phyloP scores from a whole-genome alignment of 2,888 invertebrate species.

The Automeris io region DNA sequence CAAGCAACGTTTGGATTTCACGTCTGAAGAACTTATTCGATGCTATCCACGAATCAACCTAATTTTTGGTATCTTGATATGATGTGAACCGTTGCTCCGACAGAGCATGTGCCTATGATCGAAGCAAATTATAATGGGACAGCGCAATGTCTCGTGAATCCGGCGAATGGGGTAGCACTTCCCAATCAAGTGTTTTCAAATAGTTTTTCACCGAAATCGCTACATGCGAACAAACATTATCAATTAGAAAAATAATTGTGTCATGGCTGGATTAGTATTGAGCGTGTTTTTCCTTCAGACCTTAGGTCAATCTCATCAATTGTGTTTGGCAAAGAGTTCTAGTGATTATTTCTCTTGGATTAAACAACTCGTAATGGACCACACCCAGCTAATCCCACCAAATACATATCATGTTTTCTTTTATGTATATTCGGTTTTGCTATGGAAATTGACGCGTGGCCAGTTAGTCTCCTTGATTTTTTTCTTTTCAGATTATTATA shows the following conservation, averaged over 20 bases:
- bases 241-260: background rate
- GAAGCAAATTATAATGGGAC: background rate
- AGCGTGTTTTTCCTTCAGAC: background rate
- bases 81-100: constrained; percentile 8
- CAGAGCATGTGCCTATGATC: constrained; percentile 3
- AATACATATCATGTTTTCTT: background rate
- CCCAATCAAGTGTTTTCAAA: constrained; percentile 4
- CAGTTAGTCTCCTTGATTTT: too few relatives aligned
- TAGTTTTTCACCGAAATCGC: constrained; percentile 1
- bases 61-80: constrained; percentile 13
- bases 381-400: too few relatives aligned
- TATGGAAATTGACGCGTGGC: too few relatives aligned
- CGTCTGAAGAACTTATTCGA: constrained; percentile 11
- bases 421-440: too few relatives aligned
- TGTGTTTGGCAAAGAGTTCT: background rate
- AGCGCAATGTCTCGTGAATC: background rate
- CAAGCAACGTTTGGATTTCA: constrained; percentile 9
- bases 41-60: constrained; percentile 14
- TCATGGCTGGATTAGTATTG: background rate
- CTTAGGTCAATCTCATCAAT: background rate
- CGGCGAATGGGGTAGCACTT: background rate
- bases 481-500: too few relatives aligned
- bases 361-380: background rate
- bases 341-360: background rate
- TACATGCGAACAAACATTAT: background rate